Percentiles rank a stretch among this genome's conserved stretches.
Conservation (phyloP, 2,888 invertebrate genomes). For the Eurytoma adleriae region DNA sequence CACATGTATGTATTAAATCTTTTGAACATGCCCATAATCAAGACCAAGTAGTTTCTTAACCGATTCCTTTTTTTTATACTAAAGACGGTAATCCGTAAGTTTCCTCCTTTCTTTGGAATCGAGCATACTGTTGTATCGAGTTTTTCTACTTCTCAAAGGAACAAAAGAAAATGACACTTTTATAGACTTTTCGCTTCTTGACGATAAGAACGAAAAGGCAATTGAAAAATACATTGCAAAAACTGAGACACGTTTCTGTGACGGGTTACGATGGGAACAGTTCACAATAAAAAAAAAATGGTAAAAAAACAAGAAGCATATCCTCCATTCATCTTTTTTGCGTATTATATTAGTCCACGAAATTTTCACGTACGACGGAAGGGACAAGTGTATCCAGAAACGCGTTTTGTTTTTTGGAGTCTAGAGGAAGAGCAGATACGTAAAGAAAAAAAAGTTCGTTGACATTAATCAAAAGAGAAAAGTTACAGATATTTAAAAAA, state of each 20-base stretch:
- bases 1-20: constrained; percentile 37
- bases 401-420: constrained; percentile 58
- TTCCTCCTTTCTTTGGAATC: constrained; percentile 35
- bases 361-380: constrained; percentile 59
- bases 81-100: constrained; percentile 36
- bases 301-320: constrained; percentile 66
- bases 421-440: constrained; percentile 58
- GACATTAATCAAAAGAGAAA: constrained; percentile 70
- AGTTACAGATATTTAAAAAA: constrained; percentile 35
- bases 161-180: constrained; percentile 4
- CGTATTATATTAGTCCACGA: constrained; percentile 60
- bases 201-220: constrained; percentile 14
- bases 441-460: constrained; percentile 58
- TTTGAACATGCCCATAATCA: constrained; percentile 46
- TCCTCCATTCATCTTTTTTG: constrained; percentile 70
- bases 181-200: constrained; percentile 28
- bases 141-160: constrained; percentile 43
- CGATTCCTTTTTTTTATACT: constrained; percentile 48
- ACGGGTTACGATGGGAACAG: constrained; percentile 69
- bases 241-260: constrained; percentile 54
- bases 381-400: constrained; percentile 61
- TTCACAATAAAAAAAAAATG: constrained; percentile 61
- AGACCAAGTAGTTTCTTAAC: constrained; percentile 55
- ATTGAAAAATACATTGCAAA: constrained; percentile 25
- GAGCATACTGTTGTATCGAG: constrained; percentile 26